Evolutionary conservation across 1,140 invertebrate species (phyloP), one percentile per base, ranked within the genome.

Genomic region (Leptonema lineaticorne): DNA sequence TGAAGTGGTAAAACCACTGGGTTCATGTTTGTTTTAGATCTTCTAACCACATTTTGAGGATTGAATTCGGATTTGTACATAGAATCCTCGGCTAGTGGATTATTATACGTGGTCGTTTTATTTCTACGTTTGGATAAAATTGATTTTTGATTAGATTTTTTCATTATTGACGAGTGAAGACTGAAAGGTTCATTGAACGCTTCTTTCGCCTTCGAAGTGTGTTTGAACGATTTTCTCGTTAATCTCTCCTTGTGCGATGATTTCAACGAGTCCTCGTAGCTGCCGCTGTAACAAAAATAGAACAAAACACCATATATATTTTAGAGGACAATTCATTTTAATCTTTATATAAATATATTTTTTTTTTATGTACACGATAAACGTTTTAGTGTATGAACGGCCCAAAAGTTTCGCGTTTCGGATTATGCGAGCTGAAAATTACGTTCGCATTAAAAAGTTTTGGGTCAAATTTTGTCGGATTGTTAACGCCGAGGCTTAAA

Each of bases 231-330:
- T 14, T 60, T 69, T 60, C 68, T 58, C 8, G 68, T 69, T 14
- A 69, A 64, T 27, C 68, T 27, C 29, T 67, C 67, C 16, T 65
- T 62, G 67, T 73, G 66, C 6, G 71, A 73, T 0, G 84, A 85
- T 71, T 88, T 88, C 33, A 88, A 74, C 0, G 87, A 88, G 64
- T 88, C 87, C 78, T 88, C 87, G 71, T 87, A 88, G 73, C 84
- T 88, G 73, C 82, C 85, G 69, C 83, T 88, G 76, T 56, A 79
- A 79, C 46, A 59, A 26, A 41, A 41, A n/a, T 41, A 30, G 26
- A 27, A 63, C 6, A 5, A n/a, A 30, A 41, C 45, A 20, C 27
- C 3, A 11, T 37, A 22, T 14, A 37, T 37, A 37, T 37, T 37
- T 37, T 37, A 37, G 7, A 37, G 14, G 14, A 14, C 3, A 24